Base-by-base conservation (phyloP, 2,888 invertebrate genomes). In the Archips xylosteana region DNA sequence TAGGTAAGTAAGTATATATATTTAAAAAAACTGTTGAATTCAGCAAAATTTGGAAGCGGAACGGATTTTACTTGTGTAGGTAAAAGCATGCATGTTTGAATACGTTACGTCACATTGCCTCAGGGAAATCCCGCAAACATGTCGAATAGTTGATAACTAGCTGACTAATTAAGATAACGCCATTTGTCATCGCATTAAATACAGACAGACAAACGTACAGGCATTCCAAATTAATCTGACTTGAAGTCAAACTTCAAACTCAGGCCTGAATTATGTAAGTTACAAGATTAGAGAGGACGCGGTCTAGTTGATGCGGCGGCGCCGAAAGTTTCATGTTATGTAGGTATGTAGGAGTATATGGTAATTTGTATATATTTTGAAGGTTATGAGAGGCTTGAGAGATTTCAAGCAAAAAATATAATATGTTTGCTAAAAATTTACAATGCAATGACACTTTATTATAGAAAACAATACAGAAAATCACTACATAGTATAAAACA, bases 111-210 rank as follows among this genome's bases (percentile, higher is more conserved):
- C 42, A 36, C 36, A 32, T 5, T 13, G 3, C 68, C 72, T 59
- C 39, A 2, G 73, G 68, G 73, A 73, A 73, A 73, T 73, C 47
- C 42, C 2, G 10, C 13, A 39, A 61, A 13, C 73, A 49, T 57
- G 72, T 59, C 68, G 59, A 68, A 72, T 49, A 42, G 15, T 49
- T 60, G 45, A 59, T 73, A 63, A 73, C 68, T 64, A 64, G 54
- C n/a, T 45, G 23, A 39, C 73, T 74, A 74, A 74, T 73, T 74
- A 74, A 65, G 70, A 69, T 42, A 51, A 64, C n/a, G 65, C 70
- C 65, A 65, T 74, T 74, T 74, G 65, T 74, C 65, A 65, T 70
- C 34, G 69, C 69, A 69, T 64, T 47, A 73, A 59, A 68, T 36
- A 67, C 36, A 59, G 39, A 66, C 45, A 62, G 45, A 45, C 66